Evolutionary conservation across 2,113 vertebrate genomes (phyloP), one percentile per base, ranked within the genome.

Genomic region (Stictonetta naevosa): DNA sequence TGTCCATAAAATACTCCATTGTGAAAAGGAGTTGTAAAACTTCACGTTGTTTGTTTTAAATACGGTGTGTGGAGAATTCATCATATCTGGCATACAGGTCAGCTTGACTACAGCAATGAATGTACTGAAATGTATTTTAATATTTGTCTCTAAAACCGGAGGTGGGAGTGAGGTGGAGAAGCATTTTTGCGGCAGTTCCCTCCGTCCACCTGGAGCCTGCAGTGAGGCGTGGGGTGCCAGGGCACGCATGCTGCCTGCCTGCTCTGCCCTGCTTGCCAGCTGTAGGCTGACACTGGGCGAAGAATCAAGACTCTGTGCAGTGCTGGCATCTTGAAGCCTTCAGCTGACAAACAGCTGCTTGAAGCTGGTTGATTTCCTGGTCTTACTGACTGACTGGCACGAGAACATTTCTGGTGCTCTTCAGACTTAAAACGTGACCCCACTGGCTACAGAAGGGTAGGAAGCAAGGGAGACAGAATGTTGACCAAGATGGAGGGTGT

Each of bases 201-300:
- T 48, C 29, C 25, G 2, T 28, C 48, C 34, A 42, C 18, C 36
- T n/a, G 60, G 53, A 26, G 26, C 22, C 64, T 62, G 53, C 28
- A 53, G 2, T 29, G 69, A 58, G 36, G 69, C 10, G 31, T 56
- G 36, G 29, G 22, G 36, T 63, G 16, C 28, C 48, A 59, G 8
- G 34, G 7, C 3, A 11, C 16, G 13, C 2, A 6, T 66, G 62
- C 74, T 56, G 74, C 2, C 1, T 62, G 33, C 8, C 1, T 34
- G 22, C 40, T 60, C 9, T 46, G 60, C 42, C 17, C 22, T 1
- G 4, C 20, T 76, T 81, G 34, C 48, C 21, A n/a, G 50, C 60
- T 33, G 13, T 7, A 11, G 56, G 58, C 60, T 59, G 55, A 28
- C 36, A 50, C 67, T 31, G 81, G 55, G 52, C 0, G 1, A 40